phyloP scores from a whole-genome alignment of 2,888 invertebrate species.

The Cetonia aurata region DNA sequence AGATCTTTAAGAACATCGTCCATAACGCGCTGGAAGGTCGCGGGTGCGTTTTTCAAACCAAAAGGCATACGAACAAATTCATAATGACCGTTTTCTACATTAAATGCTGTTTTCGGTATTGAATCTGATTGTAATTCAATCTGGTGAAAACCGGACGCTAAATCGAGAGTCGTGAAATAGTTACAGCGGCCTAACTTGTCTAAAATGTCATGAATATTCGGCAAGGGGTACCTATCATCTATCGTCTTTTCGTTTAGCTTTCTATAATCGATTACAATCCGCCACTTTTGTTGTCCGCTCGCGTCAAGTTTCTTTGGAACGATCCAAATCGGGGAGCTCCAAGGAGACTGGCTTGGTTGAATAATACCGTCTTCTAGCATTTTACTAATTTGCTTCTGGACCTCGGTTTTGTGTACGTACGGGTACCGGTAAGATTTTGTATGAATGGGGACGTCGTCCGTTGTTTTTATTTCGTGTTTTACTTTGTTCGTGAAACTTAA shows the following conservation, averaged over 20 bases:
- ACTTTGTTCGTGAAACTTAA: conserved; percentile 34
- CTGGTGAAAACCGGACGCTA: conserved; percentile 59
- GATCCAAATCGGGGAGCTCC: conserved; percentile 50
- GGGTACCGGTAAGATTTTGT: conserved; percentile 54
- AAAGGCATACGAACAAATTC: conserved; percentile 56
- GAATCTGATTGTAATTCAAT: conserved; percentile 54
- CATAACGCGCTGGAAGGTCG: conserved; percentile 54
- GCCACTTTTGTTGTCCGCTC: conserved; percentile 50
- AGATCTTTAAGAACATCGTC: conserved; percentile 49
- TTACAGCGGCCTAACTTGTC: conserved; percentile 56
- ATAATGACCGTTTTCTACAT: conserved; percentile 53
- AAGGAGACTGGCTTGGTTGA: conserved; percentile 46
- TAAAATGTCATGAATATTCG: conserved; percentile 54
- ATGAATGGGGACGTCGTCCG: conserved; percentile 43
- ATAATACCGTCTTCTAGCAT: conserved; percentile 50
- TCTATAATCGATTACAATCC: conserved; percentile 51
- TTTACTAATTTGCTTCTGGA: conserved; percentile 48
- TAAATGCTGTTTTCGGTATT: conserved; percentile 57
- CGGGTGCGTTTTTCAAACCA: conserved; percentile 55
- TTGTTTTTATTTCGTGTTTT: conserved; percentile 40
- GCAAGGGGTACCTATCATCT: conserved; percentile 57
- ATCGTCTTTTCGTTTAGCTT: conserved; percentile 56
- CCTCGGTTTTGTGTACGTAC: conserved; percentile 52
- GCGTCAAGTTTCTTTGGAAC: conserved; percentile 52
- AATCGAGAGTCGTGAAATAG: conserved; percentile 57